Evolutionary conservation across 2,888 invertebrate species (phyloP).

Genomic region (Eueremaeus valkanovi): DNA sequence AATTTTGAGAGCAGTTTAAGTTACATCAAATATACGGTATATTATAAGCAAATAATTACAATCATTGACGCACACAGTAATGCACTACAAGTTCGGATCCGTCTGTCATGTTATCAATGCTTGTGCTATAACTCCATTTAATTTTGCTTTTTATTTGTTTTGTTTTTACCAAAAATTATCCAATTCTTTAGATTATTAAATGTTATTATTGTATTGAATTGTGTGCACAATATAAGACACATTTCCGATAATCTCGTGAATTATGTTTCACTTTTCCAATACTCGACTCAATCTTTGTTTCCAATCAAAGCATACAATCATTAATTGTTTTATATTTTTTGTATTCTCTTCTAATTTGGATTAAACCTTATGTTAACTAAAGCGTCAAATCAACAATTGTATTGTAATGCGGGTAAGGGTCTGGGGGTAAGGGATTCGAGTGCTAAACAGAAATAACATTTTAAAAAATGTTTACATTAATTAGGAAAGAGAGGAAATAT

Average conservation of each 20-base stretch:
- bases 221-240: slow-evolving; percentile 27
- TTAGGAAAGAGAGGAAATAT: neutral
- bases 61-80: slow-evolving; percentile 31
- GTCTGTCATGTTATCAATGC: neutral
- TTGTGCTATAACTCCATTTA: neutral
- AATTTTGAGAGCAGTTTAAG: slow-evolving; percentile 31
- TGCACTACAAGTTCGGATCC: slow-evolving; percentile 13
- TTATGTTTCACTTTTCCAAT: neutral
- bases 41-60: slow-evolving; percentile 28
- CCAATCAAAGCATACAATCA: neutral
- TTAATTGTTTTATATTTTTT: neutral
- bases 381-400: slow-evolving; percentile 10
- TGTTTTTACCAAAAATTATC: neutral
- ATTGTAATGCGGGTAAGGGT: neutral
- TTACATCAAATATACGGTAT: slow-evolving; percentile 30
- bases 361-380: neutral
- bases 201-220: slow-evolving; percentile 1
- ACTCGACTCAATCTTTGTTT: neutral
- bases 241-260: neutral
- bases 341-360: neutral
- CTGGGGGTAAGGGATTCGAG: neutral
- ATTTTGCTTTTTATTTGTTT: neutral
- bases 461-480: no score
- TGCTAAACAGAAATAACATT: no score
- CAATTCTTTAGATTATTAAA: neutral